Evolutionary conservation across 2,113 vertebrate genomes (phyloP).

Genomic region (Cygnus buccinator): DNA sequence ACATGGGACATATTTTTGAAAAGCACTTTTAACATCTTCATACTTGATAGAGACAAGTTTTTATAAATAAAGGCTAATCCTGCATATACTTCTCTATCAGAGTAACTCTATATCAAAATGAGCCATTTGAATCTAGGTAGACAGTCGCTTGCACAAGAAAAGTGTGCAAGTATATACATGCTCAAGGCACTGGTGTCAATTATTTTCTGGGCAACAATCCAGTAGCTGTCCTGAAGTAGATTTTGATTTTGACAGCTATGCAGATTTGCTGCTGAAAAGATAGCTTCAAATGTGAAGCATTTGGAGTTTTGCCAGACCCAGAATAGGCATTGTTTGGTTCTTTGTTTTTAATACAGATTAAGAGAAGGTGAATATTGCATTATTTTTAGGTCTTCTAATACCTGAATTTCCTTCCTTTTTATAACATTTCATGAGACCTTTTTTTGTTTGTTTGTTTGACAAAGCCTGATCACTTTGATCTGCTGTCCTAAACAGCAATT

Average conservation of each 20-base stretch:
- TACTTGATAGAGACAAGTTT: background rate
- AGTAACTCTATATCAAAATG: background rate
- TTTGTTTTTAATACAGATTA: background rate
- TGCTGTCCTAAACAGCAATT: background rate
- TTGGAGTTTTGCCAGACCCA: background rate
- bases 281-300: background rate
- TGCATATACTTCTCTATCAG: background rate
- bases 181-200: background rate
- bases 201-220: constrained; percentile 6
- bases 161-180: background rate
- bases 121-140: background rate
- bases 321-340: background rate
- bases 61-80: background rate
- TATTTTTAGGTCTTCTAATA: background rate
- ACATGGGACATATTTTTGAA: background rate
- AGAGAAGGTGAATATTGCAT: background rate
- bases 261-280: constrained; percentile 8
- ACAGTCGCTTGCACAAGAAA: background rate
- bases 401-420: background rate
- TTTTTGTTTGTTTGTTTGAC: background rate
- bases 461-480: background rate
- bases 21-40: background rate
- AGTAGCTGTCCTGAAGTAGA: background rate
- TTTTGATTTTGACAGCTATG: constrained; percentile 36
- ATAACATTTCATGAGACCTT: background rate